These are phyloP conservation scores for Nautilus pompilius DNA, from an alignment of 1,140 invertebrate genomes.

Conservation along the genomic window DNA sequence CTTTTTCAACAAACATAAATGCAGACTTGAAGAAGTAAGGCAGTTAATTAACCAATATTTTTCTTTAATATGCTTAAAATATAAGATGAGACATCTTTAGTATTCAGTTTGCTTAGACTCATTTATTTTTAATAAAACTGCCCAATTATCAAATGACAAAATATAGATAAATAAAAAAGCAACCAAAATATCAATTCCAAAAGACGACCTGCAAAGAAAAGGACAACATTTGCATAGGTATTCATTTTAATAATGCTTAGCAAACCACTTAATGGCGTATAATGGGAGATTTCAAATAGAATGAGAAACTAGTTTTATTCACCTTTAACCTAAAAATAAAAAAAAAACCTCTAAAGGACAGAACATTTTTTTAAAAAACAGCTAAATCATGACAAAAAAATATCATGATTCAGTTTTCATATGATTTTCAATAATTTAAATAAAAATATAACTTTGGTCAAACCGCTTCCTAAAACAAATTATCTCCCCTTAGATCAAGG, in stretches of 20 bases:
- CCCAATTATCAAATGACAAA: not conserved
- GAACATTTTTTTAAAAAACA: not conserved
- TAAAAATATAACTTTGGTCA: not conserved
- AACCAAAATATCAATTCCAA: not conserved
- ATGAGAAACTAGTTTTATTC: not conserved
- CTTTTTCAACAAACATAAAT: too few species aligned
- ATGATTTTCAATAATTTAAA: not conserved
- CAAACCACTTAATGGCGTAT: not conserved
- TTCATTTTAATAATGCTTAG: not conserved
- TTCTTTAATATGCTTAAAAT: too few species aligned
- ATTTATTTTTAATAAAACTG: slow-evolving; percentile 10
- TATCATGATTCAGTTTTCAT: too few species aligned
- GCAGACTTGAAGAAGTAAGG: too few species aligned
- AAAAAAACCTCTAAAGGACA: not conserved
- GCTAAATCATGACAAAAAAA: too few species aligned
- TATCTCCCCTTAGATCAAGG: too few species aligned
- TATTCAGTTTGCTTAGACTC: too few species aligned
- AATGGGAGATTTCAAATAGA: not conserved
- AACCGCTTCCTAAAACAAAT: too few species aligned
- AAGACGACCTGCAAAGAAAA: not conserved
- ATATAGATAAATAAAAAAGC: not conserved
- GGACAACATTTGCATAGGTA: not conserved
- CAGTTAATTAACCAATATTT: too few species aligned
- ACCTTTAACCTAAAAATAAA: not conserved
- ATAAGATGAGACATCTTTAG: too few species aligned